phyloP scores from a whole-genome alignment of 1,140 invertebrate genomes.

The Anagrus nilaparvatae region DNA sequence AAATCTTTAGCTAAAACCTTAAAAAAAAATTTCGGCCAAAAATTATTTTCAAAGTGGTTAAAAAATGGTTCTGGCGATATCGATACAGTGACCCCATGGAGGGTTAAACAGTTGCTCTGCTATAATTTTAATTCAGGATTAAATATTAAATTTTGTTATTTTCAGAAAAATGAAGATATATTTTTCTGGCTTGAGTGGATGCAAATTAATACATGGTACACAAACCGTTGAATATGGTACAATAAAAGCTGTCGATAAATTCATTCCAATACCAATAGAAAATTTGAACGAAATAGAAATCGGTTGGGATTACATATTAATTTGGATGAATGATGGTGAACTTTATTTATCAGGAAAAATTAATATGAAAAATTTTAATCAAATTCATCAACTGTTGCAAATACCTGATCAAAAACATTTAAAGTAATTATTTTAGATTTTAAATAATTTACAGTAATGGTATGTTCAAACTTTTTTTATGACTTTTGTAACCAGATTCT shows the following conservation, averaged over 20 bases:
- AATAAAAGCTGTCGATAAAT: slow-evolving; percentile 20
- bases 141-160: slow-evolving; percentile 1
- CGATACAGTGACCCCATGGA: no score
- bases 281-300: slow-evolving; percentile 29
- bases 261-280: slow-evolving; percentile 22
- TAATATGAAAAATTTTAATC: slow-evolving; percentile 9
- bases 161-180: slow-evolving; percentile 25
- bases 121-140: no score
- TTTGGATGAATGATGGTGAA: slow-evolving; percentile 26
- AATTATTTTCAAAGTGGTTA: no score
- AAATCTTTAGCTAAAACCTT: no score
- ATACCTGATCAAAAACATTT: slow-evolving; percentile 20
- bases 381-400: slow-evolving; percentile 12
- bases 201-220: slow-evolving; percentile 19
- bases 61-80: no score
- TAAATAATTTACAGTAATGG: no score
- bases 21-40: no score
- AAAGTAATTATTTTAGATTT: slow-evolving; percentile 18
- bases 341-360: slow-evolving; percentile 27
- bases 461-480: no score
- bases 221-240: slow-evolving; percentile 10
- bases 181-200: slow-evolving; percentile 30
- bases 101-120: no score
- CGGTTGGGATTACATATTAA: slow-evolving; percentile 35
- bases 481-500: no score